Conservation (phyloP, 2,113 vertebrate genomes). For the Seriola quinqueradiata region DNA sequence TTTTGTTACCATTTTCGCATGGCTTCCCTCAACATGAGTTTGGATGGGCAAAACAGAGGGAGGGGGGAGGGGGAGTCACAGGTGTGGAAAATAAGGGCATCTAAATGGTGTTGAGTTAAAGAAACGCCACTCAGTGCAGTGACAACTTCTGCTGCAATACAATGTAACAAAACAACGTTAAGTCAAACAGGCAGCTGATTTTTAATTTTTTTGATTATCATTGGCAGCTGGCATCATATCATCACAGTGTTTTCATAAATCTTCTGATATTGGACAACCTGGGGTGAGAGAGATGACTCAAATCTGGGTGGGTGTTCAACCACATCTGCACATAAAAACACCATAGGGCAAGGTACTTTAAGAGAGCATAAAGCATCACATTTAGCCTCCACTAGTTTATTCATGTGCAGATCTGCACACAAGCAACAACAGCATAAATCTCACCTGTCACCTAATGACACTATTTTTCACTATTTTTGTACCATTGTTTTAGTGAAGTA, state of each 20-base stretch:
- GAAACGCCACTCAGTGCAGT: constrained; percentile 19
- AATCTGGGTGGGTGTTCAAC: constrained; percentile 44
- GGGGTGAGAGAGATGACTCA: constrained; percentile 32
- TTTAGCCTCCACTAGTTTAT: constrained; percentile 17
- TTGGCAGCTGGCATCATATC: constrained; percentile 35
- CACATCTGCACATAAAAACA: constrained; percentile 43
- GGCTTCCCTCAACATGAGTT: constrained; percentile 50
- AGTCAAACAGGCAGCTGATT: constrained; percentile 9
- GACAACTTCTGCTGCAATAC: constrained; percentile 12
- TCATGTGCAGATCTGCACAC: background rate
- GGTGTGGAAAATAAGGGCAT: constrained; percentile 65
- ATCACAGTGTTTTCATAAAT: constrained; percentile 42
- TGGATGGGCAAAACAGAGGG: constrained; percentile 25
- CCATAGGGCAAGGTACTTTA: background rate
- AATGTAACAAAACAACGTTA: constrained; percentile 23
- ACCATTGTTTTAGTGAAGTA: background rate
- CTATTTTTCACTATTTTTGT: background rate
- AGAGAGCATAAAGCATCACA: constrained; percentile 21
- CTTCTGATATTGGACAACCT: constrained; percentile 42
- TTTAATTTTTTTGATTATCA: constrained; percentile 12
- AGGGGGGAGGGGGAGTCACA: constrained; percentile 40
- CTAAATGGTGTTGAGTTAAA: constrained; percentile 35
- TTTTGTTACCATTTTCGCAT: constrained; percentile 62
- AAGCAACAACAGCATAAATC: constrained; percentile 15
- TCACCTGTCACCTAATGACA: constrained; percentile 9